phyloP scores from a whole-genome alignment of 2,888 invertebrate genomes.

The Vesta saturnalis region DNA sequence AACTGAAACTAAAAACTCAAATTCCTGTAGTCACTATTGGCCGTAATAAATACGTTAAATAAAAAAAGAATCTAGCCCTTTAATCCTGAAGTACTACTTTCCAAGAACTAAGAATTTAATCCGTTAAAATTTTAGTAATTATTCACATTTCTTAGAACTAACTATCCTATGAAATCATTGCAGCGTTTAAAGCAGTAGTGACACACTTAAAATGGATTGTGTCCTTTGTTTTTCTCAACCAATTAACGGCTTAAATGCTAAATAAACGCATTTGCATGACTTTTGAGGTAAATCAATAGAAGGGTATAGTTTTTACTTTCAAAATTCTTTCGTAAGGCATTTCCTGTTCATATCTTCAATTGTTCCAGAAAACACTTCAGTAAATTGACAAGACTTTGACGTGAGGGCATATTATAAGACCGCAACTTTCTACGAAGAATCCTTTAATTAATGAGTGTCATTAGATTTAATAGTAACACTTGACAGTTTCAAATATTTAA shows the following conservation, averaged over 20 bases:
- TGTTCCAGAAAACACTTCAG: slow-evolving; percentile 26
- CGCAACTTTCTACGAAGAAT: slow-evolving; percentile 32
- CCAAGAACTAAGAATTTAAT: no score
- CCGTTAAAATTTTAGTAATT: no score
- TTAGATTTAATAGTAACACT: slow-evolving; percentile 40
- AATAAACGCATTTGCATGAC: neutral
- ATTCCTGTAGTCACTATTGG: no score
- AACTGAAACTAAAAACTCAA: neutral
- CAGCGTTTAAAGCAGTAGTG: no score
- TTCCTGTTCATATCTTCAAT: slow-evolving; percentile 14
- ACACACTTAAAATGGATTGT: no score
- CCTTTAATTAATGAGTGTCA: slow-evolving; percentile 40
- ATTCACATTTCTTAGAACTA: no score
- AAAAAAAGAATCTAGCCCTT: no score
- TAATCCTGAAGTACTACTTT: no score
- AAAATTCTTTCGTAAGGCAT: slow-evolving; percentile 5
- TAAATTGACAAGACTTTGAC: slow-evolving; percentile 25
- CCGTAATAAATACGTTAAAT: no score
- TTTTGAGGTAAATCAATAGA: neutral
- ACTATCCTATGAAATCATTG: no score
- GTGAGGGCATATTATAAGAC: slow-evolving; percentile 14
- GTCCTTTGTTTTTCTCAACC: neutral
- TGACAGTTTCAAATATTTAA: slow-evolving; percentile 38
- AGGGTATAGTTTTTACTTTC: neutral
- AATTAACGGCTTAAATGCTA: slow-evolving; percentile 5